Conservation (phyloP, 2,113 vertebrate species). For the Gila orcuttii region DNA sequence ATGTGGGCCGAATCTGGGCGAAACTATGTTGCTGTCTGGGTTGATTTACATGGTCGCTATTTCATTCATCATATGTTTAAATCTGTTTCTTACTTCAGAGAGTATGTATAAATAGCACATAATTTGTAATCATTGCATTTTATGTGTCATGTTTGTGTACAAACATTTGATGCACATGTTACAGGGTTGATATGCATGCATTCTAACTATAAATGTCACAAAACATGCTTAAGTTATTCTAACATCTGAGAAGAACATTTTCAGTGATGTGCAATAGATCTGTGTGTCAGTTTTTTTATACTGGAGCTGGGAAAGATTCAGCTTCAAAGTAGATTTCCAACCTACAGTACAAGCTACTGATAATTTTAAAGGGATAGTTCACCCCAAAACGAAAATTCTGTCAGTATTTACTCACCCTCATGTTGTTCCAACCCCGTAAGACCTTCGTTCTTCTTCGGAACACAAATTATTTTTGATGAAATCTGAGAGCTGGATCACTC, state of each 20-base stretch:
- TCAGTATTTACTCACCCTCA: no score
- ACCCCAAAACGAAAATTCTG: no score
- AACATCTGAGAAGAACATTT: background rate
- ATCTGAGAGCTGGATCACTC: no score
- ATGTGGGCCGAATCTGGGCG: no score
- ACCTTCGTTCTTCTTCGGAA: no score
- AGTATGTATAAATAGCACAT: background rate
- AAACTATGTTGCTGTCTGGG: no score
- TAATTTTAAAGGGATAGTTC: no score
- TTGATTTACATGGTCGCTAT: background rate
- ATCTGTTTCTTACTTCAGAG: background rate
- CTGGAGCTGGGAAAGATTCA: background rate
- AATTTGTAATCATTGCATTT: background rate
- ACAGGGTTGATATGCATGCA: background rate
- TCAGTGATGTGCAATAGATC: background rate
- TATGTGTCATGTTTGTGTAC: background rate
- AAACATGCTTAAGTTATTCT: background rate
- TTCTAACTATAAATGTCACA: background rate
- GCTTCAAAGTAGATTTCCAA: background rate
- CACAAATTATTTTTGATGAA: no score
- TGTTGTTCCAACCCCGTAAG: no score
- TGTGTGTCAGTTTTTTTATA: background rate
- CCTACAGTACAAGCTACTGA: background rate
- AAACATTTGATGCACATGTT: background rate
- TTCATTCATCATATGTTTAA: background rate